These are phyloP conservation scores for Scaptomyza flava DNA, from an alignment of 2,888 invertebrate species.

Conservation along the genomic window DNA sequence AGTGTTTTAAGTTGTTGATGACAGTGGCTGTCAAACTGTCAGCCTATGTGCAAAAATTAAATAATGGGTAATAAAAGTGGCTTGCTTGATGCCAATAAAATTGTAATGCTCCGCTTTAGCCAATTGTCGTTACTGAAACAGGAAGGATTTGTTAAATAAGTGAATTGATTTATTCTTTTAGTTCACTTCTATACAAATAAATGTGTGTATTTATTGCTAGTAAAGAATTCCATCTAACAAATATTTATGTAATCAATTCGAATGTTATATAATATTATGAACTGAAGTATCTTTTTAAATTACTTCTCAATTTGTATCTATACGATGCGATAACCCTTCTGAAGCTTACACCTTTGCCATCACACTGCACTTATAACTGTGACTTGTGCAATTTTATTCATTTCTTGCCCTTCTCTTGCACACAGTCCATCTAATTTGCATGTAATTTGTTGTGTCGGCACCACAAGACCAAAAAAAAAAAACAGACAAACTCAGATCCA, in stretches of 20 bases:
- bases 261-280: not conserved
- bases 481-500: constrained; percentile 10
- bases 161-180: too few relatives aligned
- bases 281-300: too few relatives aligned
- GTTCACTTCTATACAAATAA: too few relatives aligned
- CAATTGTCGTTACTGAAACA: too few relatives aligned
- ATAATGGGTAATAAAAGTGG: not conserved
- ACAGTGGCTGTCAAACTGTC: constrained; percentile 18
- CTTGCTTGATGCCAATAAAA: not conserved
- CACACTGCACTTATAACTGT: not conserved
- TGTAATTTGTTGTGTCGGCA: constrained; percentile 71
- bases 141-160: too few relatives aligned
- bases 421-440: constrained; percentile 59
- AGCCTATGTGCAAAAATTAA: accelerated
- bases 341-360: not conserved
- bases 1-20: accelerated
- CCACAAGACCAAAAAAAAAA: constrained; percentile 27
- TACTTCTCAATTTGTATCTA: too few relatives aligned
- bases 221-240: too few relatives aligned
- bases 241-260: too few relatives aligned
- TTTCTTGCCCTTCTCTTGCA: not conserved
- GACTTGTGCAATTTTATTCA: not conserved
- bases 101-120: not conserved
- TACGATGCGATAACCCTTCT: too few relatives aligned
- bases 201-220: too few relatives aligned